Evolutionary conservation across 1,140 invertebrate genomes (phyloP).

Genomic region (Monomorium pharaonis): DNA sequence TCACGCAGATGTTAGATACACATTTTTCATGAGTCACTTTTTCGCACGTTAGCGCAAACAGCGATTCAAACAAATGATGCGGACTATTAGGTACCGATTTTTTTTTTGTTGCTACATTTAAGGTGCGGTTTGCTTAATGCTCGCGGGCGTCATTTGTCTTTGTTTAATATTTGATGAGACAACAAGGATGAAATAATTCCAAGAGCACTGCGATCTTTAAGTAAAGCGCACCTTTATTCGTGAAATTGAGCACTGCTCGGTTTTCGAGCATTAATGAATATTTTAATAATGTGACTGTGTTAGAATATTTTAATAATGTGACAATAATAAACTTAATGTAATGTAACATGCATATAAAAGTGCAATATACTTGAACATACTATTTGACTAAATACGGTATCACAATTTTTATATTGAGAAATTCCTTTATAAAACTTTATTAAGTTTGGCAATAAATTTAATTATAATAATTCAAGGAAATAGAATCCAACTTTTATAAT

Average conservation of each 20-base stretch:
- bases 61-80: not conserved
- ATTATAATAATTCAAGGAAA: not conserved
- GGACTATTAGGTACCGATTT: not conserved
- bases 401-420: slow-evolving; percentile 10
- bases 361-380: not conserved
- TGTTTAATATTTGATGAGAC: too few relatives aligned
- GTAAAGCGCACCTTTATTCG: too few relatives aligned
- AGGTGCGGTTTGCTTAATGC: too few relatives aligned
- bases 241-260: not conserved
- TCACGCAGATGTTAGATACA: not conserved
- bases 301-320: not conserved
- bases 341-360: not conserved
- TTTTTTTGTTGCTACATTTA: not conserved
- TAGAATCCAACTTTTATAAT: not conserved
- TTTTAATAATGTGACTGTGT: not conserved
- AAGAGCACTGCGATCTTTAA: too few relatives aligned
- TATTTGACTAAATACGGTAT: not conserved
- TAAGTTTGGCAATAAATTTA: too few relatives aligned
- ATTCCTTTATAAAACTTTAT: not conserved
- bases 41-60: not conserved
- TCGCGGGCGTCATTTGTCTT: too few relatives aligned
- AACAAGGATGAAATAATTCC: too few relatives aligned
- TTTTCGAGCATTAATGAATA: not conserved
- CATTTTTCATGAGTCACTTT: not conserved
- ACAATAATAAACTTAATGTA: not conserved